Base-by-base conservation (phyloP, 2,797 vertebrate species). In the Crypturellus tataupa region DNA sequence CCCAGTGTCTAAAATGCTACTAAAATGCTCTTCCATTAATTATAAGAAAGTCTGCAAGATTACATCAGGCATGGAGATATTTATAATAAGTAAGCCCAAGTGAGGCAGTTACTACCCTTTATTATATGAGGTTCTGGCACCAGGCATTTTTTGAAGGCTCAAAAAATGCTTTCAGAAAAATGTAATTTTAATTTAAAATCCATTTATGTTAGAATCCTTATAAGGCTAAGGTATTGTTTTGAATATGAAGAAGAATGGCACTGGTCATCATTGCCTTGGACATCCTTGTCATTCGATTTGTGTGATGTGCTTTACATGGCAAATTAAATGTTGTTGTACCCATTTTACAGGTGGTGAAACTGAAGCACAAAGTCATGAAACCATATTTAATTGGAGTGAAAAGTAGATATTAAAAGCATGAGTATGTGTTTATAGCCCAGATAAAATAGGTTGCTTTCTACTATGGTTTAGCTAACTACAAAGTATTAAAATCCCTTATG, bases 171-270 rank as follows among this genome's bases (percentile, higher is more conserved):
- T 92, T 93, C 33, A 65, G 33, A 35, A 24, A 9, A 86, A 80
- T 80, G 75, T 79, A 39, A 84, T n/a, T 91, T 80, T 91, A 81
- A 59, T 35, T 92, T 89, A 55, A 94, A 79, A 83, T 33, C n/a
- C 33, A 19, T 51, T 85, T 9, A 55, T 65, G 23, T 51, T 93
- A 24, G 62, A 83, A 92, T 71, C 25, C 9, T 14, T 72, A 56
- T 23, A 83, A 80, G 87, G 55, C 56, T 39, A 13, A 80, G 25
- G 24, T 11, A 16, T 83, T 70, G 63, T n/a, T 85, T 67, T 91
- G 62, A 86, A 76, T 85, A n/a, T 19, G 39, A 65, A 87, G 44
- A 70, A 23, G 60, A 82, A 58, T 16, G 40, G 27, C 63, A 75
- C 44, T 87, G 73, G 65, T 91, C 40, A 78, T 69, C 14, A 46